Percentiles rank a stretch among this genome's conserved stretches.
Evolutionary conservation across 2,888 invertebrate genomes (phyloP).

Genomic region (Acanthopleura granulata): DNA sequence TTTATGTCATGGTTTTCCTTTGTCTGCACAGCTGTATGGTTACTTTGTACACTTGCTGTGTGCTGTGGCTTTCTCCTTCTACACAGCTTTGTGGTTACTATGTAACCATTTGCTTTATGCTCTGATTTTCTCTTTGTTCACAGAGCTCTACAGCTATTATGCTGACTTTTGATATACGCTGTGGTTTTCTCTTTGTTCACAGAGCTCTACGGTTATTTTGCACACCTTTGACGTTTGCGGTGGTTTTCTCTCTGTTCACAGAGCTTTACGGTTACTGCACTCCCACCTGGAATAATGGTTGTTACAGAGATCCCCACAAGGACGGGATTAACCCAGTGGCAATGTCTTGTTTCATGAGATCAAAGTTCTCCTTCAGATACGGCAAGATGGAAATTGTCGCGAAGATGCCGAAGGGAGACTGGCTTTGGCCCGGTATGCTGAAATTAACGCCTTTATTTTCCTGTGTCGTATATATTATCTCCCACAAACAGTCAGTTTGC

Average conservation of each 20-base stretch:
- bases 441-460: no score
- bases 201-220: neutral
- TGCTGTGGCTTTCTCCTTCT: no score
- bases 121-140: neutral
- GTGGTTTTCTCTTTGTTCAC: no score
- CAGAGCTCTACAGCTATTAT: no score
- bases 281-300: conserved; percentile 21
- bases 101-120: neutral
- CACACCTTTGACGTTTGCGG: neutral
- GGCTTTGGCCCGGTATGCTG: conserved; percentile 77
- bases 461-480: no score
- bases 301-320: conserved; percentile 15
- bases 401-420: conserved; percentile 79
- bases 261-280: conserved; percentile 5
- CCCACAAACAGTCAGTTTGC: no score
- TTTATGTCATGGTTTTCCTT: no score
- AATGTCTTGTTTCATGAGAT: conserved; percentile 23
- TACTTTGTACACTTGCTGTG: no score
- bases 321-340: conserved; percentile 17
- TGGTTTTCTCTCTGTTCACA: neutral
- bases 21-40: no score
- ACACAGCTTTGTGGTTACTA: no score
- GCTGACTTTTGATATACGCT: no score
- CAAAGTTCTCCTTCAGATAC: conserved; percentile 72
- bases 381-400: conserved; percentile 77